phyloP scores from a whole-genome alignment of 2,888 invertebrate genomes.

The Rotaria sp. region DNA sequence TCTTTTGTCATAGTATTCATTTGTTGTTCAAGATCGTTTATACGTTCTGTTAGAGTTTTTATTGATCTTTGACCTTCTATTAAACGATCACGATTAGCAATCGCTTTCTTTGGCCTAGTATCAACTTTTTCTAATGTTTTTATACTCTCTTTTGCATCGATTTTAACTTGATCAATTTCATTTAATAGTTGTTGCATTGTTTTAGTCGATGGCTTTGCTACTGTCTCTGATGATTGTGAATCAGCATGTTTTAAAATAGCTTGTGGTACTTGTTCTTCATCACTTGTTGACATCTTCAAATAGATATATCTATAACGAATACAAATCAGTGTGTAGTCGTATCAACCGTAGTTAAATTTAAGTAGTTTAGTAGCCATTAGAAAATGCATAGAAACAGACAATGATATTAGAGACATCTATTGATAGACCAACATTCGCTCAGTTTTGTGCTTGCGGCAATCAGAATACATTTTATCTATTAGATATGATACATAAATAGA shows the following conservation, averaged over 20 bases:
- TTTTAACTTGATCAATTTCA: not conserved
- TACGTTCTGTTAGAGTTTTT: not conserved
- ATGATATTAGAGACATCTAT: not conserved
- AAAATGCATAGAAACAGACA: not conserved
- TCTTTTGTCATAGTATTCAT: not conserved
- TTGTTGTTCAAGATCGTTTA: not conserved
- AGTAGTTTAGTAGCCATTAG: not conserved
- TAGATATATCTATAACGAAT: not conserved
- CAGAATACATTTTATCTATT: not conserved
- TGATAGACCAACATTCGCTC: not conserved
- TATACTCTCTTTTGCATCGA: not conserved
- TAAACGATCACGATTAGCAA: no score
- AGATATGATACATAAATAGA: not conserved
- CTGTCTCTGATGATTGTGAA: no score
- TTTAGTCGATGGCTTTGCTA: not conserved
- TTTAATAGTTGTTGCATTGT: not conserved
- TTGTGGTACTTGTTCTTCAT: not conserved
- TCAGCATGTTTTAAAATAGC: no score
- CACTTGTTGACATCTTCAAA: not conserved
- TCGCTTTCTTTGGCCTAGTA: not conserved
- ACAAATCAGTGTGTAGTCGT: not conserved
- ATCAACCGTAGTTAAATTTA: not conserved
- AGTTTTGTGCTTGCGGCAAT: no score
- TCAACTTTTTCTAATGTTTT: not conserved
- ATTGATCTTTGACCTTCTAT: not conserved